Evolutionary conservation across 2,888 invertebrate species (phyloP).

Genomic region (Cyaniris semiargus): DNA sequence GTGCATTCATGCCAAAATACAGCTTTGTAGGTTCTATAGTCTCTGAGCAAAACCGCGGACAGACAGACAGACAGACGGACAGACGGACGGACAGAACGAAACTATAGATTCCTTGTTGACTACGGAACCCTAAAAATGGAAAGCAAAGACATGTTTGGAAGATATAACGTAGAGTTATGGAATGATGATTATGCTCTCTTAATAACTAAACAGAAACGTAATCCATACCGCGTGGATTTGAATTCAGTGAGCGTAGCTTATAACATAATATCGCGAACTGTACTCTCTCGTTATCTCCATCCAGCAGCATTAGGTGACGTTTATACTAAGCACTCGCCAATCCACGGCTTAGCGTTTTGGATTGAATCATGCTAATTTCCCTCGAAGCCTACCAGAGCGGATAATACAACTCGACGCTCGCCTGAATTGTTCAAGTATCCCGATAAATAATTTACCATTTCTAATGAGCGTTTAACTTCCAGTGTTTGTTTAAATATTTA

Average conservation of each 20-base stretch:
- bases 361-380: slow-evolving; percentile 40
- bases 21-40: no score
- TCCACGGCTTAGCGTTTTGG: slow-evolving; percentile 39
- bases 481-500: slow-evolving; percentile 9
- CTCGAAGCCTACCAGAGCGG: slow-evolving; percentile 33
- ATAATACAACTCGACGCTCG: slow-evolving; percentile 25
- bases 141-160: no score
- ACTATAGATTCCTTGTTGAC: no score
- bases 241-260: slow-evolving; percentile 9
- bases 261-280: neutral
- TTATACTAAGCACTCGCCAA: slow-evolving; percentile 41
- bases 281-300: slow-evolving; percentile 31
- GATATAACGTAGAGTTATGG: no score
- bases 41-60: no score
- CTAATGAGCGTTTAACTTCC: slow-evolving; percentile 28
- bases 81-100: no score
- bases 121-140: no score
- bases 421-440: slow-evolving; percentile 25
- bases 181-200: no score
- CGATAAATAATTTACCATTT: slow-evolving; percentile 33
- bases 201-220: neutral
- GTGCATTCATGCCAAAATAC: no score
- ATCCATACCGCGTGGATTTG: neutral
- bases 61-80: no score
- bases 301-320: slow-evolving; percentile 36